phyloP scores from a whole-genome alignment of 2,888 invertebrate species.

The Octodonta nipae region DNA sequence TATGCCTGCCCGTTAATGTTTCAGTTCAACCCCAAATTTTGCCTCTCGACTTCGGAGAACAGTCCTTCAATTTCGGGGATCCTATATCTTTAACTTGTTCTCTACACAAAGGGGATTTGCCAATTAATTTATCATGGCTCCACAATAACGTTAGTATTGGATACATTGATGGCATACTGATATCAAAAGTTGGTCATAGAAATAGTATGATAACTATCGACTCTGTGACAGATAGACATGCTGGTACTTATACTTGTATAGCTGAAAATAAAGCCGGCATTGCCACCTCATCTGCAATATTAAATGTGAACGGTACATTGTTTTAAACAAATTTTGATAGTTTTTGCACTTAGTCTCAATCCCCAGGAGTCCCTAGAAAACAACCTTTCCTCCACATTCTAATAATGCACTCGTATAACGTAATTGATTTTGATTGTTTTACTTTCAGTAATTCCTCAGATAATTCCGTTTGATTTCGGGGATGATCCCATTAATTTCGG shows the following conservation, averaged over 20 bases:
- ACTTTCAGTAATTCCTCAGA: conserved; percentile 51
- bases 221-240: conserved; percentile 41
- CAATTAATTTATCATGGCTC: conserved; percentile 61
- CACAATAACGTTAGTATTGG: conserved; percentile 39
- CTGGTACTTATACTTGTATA: conserved; percentile 44
- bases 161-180: conserved; percentile 39
- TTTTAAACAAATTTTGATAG: too few relatives aligned
- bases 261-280: conserved; percentile 48
- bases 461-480: conserved; percentile 55
- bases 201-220: conserved; percentile 48
- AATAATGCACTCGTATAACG: too few relatives aligned
- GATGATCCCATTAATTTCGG: conserved; percentile 66
- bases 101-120: conserved; percentile 63
- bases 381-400: too few relatives aligned
- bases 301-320: conserved; percentile 61
- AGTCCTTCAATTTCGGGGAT: conserved; percentile 38
- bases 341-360: too few relatives aligned
- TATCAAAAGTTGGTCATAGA: conserved; percentile 45
- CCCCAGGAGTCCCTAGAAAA: too few relatives aligned
- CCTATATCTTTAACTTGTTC: conserved; percentile 39
- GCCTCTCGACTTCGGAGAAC: conserved; percentile 61
- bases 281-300: conserved; percentile 48
- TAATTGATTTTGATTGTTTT: too few relatives aligned
- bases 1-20: conserved; percentile 25
- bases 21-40: conserved; percentile 63